Percentiles rank a stretch among this genome's conserved stretches.
Conservation (phyloP, 2,888 invertebrate species). For the Drosophila merina region DNA sequence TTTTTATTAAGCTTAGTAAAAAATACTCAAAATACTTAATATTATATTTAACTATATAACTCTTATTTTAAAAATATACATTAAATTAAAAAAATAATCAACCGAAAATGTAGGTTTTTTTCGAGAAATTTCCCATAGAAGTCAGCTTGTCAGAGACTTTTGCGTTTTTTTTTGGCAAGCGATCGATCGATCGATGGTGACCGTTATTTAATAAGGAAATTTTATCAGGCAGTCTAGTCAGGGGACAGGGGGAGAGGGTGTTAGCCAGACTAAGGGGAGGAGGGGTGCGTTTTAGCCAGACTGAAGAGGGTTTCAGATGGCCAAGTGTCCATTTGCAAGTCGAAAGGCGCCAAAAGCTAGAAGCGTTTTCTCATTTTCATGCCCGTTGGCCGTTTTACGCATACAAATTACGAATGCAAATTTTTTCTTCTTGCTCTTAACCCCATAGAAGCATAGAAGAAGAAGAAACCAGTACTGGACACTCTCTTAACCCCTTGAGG, state of each 20-base stretch:
- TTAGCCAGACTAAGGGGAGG: slow-evolving; percentile 7
- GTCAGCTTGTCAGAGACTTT: background rate
- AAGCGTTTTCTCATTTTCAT: slow-evolving; percentile 57
- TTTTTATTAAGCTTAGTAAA: no score
- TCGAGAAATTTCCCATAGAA: background rate
- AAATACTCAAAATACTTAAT: no score
- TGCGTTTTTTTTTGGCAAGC: slow-evolving; percentile 27
- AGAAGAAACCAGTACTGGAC: no score
- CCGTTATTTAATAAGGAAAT: slow-evolving; percentile 78
- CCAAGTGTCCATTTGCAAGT: slow-evolving; percentile 31
- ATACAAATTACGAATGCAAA: slow-evolving; percentile 69
- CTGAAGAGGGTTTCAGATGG: slow-evolving; percentile 48
- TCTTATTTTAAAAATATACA: no score
- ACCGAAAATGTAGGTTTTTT: background rate
- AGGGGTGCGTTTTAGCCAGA: background rate
- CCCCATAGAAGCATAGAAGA: background rate
- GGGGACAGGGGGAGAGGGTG: background rate
- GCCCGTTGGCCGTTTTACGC: slow-evolving; percentile 61
- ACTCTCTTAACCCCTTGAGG: slow-evolving; percentile 9
- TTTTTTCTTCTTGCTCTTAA: slow-evolving; percentile 10
- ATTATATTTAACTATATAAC: no score
- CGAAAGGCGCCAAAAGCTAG: slow-evolving; percentile 72
- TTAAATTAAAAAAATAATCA: no score
- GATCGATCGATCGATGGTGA: slow-evolving; percentile 49
- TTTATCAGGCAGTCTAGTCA: slow-evolving; percentile 28